A percentile compares a stretch with the other conserved stretches of the same genome.
Evolutionary conservation across 2,797 vertebrate genomes (phyloP).

Genomic region (Amblyraja radiata): DNA sequence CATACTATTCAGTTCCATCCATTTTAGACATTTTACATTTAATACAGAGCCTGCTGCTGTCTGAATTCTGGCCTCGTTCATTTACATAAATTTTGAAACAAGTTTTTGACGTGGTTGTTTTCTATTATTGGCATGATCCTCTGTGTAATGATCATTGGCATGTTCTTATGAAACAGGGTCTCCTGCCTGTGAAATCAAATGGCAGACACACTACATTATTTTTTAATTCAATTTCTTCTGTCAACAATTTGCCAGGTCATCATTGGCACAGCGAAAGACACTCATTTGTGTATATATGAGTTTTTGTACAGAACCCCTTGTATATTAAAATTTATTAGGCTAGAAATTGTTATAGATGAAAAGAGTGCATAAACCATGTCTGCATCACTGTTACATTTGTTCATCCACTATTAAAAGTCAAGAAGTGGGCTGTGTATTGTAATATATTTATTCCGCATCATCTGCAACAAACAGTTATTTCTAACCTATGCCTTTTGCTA

Average conservation of each 20-base stretch:
- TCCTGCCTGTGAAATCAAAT: not conserved
- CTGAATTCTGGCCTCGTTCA: not conserved
- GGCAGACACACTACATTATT: not conserved
- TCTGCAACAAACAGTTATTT: not conserved
- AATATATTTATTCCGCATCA: not conserved
- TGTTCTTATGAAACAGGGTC: not conserved
- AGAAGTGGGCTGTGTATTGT: not conserved
- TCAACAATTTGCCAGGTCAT: not conserved
- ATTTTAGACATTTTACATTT: not conserved
- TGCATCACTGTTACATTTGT: not conserved
- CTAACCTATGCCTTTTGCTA: not conserved
- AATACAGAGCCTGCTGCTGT: not conserved
- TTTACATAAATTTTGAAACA: constrained; percentile 8
- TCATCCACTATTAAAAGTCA: not conserved
- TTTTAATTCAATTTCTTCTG: not conserved
- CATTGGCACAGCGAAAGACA: not conserved
- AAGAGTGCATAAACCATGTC: not conserved
- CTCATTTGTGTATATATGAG: not conserved
- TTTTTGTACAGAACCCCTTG: not conserved
- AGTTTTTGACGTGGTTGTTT: not conserved
- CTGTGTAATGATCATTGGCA: not conserved
- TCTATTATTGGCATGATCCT: not conserved
- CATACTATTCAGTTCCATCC: not conserved
- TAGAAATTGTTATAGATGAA: not conserved
- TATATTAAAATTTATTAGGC: constrained; percentile 14